Base-by-base conservation (phyloP, 2,113 vertebrate species). In the Ctenodactylus gundi region DNA sequence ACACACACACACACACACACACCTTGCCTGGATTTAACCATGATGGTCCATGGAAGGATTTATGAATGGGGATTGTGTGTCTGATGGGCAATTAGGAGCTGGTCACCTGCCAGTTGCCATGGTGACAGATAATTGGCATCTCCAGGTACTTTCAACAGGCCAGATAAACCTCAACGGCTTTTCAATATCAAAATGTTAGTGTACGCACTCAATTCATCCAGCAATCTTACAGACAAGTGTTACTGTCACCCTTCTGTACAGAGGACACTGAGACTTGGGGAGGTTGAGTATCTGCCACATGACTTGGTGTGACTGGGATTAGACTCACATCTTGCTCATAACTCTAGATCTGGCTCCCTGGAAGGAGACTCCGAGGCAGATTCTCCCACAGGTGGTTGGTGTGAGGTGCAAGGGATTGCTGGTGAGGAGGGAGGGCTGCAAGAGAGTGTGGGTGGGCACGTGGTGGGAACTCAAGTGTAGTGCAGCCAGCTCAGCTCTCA, bases 31-130 rank as follows among this genome's bases (percentile, higher is more conserved):
- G 36, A 6, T 65, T 13, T 44, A 58, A 20, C 36, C 5, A 7
- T 2, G 1, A 3, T 2, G 5, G 10, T 44, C 49, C 21, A 0
- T 0, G 39, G 81, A 64, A 36, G 44, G 41, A 7, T 7, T 65
- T 31, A 25, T 0, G n/a, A 17, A 1, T 3, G 46, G 29, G 23
- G 11, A 18, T 13, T 0, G 0, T 17, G 1, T 0, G 14, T 34
- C 68, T 53, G 62, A 57, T 25, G 6, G 18, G 3, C 2, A 21
- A 29, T 23, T 34, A 3, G 11, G 39, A 41, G 55, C 25, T 29
- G 39, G 7, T 51, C 9, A 4, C 36, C 36, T 18, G 7, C 25
- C 0, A 0, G 0, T 46, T 0, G 3, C 29, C 46, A 36, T 27
- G 10, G 34, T 3, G n/a, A 17, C 15, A 13, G 34, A 12, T 12